Evolutionary conservation across 2,888 invertebrate species (phyloP).

Genomic region (Agonopterix arenella): DNA sequence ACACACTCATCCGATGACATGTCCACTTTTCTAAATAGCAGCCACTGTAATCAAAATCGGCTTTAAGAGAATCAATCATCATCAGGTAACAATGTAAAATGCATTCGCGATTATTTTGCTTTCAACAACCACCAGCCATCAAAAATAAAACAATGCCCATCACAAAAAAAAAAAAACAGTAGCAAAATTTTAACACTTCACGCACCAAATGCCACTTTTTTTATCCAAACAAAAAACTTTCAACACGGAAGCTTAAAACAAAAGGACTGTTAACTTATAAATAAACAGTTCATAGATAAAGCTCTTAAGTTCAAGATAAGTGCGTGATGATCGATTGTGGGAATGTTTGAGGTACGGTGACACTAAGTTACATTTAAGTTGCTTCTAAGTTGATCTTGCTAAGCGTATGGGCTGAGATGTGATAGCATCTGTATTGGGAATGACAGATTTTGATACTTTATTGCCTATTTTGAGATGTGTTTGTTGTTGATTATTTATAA

Average conservation of each 20-base stretch:
- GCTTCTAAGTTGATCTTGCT: conserved; percentile 49
- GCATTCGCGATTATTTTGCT: too few species aligned
- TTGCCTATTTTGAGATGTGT: not conserved
- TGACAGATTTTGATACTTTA: conserved; percentile 39
- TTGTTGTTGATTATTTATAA: too few species aligned
- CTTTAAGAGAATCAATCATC: too few species aligned
- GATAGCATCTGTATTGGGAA: conserved; percentile 47
- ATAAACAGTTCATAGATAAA: conserved; percentile 60
- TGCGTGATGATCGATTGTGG: conserved; percentile 69
- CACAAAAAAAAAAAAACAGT: not conserved
- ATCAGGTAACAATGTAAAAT: too few species aligned
- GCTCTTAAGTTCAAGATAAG: conserved; percentile 67
- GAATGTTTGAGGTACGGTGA: conserved; percentile 57
- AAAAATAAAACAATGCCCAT: too few species aligned
- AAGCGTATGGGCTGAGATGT: conserved; percentile 46
- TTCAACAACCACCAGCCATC: too few species aligned
- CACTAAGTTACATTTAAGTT: conserved; percentile 68
- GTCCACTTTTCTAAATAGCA: too few species aligned
- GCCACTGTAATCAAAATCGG: too few species aligned
- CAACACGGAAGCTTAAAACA: conserved; percentile 31
- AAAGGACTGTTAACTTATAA: conserved; percentile 38
- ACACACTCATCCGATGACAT: too few species aligned
- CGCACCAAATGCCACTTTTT: not conserved
- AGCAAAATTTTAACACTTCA: not conserved
- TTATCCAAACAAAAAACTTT: conserved; percentile 1